Evolutionary conservation across 2,113 vertebrate species (phyloP).

Genomic region (Syngnathoides biaculeatus): DNA sequence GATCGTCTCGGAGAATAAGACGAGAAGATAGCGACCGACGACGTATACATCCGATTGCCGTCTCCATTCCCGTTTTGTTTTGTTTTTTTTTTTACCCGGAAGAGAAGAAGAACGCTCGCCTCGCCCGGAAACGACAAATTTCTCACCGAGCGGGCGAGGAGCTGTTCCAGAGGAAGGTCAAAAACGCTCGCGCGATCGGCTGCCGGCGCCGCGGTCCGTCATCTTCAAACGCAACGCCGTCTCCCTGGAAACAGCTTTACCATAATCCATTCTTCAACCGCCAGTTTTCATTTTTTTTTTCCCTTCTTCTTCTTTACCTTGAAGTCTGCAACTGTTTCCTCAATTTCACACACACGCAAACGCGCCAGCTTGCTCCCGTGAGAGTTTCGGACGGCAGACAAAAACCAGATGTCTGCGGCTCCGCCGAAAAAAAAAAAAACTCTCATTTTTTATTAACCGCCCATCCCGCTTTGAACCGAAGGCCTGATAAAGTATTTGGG

Average conservation of each 20-base stretch:
- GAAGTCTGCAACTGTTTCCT: conserved; percentile 32
- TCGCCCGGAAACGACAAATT: neutral
- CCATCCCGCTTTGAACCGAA: neutral
- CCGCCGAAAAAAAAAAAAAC: neutral
- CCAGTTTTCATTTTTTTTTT: no score
- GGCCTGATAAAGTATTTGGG: neutral
- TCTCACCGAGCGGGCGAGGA: conserved; percentile 10
- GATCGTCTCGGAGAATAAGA: no score
- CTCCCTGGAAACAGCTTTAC: conserved; percentile 44
- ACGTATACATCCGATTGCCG: conserved; percentile 7
- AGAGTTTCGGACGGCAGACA: neutral
- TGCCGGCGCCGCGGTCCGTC: neutral
- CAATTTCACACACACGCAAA: conserved; percentile 24
- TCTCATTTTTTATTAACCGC: neutral
- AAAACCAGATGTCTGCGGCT: neutral
- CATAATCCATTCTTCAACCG: conserved; percentile 32
- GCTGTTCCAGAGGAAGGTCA: conserved; percentile 37
- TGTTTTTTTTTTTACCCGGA: no score
- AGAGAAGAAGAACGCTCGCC: neutral
- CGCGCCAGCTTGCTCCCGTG: neutral
- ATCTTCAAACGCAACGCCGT: conserved; percentile 47
- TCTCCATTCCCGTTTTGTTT: no score
- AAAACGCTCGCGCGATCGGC: conserved; percentile 33
- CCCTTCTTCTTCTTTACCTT: conserved; percentile 35
- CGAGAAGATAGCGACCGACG: conserved; percentile 3